Evolutionary conservation across 2,888 invertebrate species (phyloP), one percentile per base, ranked within the genome.

Genomic region (Drosophila emarginata): DNA sequence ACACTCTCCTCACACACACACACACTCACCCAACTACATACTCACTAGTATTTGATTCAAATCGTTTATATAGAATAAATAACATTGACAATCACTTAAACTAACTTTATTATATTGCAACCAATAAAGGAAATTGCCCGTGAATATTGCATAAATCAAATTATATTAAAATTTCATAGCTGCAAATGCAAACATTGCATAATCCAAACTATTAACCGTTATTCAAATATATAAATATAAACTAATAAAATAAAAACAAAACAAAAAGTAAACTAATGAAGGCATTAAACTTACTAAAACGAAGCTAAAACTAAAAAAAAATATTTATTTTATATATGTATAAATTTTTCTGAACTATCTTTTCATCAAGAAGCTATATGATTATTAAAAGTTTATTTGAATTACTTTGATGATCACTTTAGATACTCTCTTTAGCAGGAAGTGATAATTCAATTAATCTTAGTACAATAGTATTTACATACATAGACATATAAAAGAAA

Each of bases 121-220:
- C 70, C 70, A 70, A 61, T 68, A 56, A 62, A n/a, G 18, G 7
- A 84, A 84, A 88, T 87, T 77, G 76, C 70, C 73, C 79, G 82
- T 84, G 70, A 84, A 84, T 87, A 81, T 76, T 80, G 84, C 84
- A 78, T 77, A 78, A 83, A 84, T 80, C 87, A 87, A 78, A 84
- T 72, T 67, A 71, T 71, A 61, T 79, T 79, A 66, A 77, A 74
- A 68, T 72, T 66, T 64, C 67, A 65, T 64, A 63, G 57, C 15
- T 51, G 9, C 56, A 45, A 59, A 60, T 45, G 18, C 18, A 50
- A 60, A 60, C 18, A 4, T 14, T 15, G 32, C 53, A 32, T 53
- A 53, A 45, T 45, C 18, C 1, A 37, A 37, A 37, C 37, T 45
- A 45, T 45, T 18, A 45, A 9, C 45, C 21, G 4, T 45, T 45